phyloP scores from a whole-genome alignment of 2,888 invertebrate species.

The Drosophila silvestris region DNA sequence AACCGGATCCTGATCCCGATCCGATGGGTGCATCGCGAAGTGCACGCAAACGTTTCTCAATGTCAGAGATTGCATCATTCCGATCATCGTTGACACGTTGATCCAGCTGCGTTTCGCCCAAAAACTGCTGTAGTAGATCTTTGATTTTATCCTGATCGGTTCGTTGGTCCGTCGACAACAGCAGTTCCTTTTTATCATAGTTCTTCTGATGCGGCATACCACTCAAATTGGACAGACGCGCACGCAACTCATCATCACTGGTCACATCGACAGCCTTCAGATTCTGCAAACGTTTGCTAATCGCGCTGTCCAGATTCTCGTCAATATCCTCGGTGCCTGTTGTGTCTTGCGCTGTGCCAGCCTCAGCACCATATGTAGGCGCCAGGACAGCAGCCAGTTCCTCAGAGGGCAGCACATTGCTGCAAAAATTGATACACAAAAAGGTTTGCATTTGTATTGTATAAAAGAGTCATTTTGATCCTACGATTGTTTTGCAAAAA shows the following conservation, averaged over 20 bases:
- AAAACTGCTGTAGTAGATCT: slow-evolving; percentile 88
- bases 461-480: background rate
- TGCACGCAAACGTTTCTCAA: slow-evolving; percentile 86
- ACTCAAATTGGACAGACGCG: slow-evolving; percentile 89
- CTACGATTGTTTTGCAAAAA: background rate
- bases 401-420: slow-evolving; percentile 68
- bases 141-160: slow-evolving; percentile 90
- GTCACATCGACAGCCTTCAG: slow-evolving; percentile 88
- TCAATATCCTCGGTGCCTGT: slow-evolving; percentile 71
- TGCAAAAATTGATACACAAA: slow-evolving; percentile 24
- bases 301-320: slow-evolving; percentile 86
- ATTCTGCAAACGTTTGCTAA: slow-evolving; percentile 89
- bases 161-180: slow-evolving; percentile 87
- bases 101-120: slow-evolving; percentile 87
- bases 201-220: slow-evolving; percentile 86
- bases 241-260: slow-evolving; percentile 88
- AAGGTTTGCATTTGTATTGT: background rate
- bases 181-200: slow-evolving; percentile 82
- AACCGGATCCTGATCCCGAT: background rate
- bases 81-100: slow-evolving; percentile 86
- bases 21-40: slow-evolving; percentile 85
- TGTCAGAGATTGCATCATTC: slow-evolving; percentile 86
- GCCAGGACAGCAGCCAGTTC: slow-evolving; percentile 77
- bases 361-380: slow-evolving; percentile 52
- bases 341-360: slow-evolving; percentile 5